A percentile compares a stretch with the other conserved stretches of the same genome.
Conservation (phyloP, 2,888 invertebrate species). For the Drosophila neonasuta region DNA sequence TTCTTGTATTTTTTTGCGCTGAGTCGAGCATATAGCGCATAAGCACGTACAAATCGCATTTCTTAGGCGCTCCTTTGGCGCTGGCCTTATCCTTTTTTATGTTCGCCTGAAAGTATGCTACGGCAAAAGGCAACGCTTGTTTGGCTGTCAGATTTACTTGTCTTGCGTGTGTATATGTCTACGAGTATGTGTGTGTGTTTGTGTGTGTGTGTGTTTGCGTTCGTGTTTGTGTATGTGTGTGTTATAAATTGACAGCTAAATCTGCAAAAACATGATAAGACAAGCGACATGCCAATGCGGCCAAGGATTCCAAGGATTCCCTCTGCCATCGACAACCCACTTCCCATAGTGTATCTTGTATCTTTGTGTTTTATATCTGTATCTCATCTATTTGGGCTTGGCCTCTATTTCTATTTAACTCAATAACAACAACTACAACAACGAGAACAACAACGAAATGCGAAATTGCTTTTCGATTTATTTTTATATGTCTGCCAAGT, state of each 20-base stretch:
- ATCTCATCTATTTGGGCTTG: slow-evolving; percentile 56
- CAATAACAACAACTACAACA: slow-evolving; percentile 39
- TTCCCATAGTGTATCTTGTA: slow-evolving; percentile 31
- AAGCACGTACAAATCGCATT: slow-evolving; percentile 82
- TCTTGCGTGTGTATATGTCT: slow-evolving; percentile 28
- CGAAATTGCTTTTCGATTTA: slow-evolving; percentile 78
- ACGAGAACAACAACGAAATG: slow-evolving; percentile 25
- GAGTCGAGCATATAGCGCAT: slow-evolving; percentile 71
- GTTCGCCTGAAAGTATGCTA: slow-evolving; percentile 49
- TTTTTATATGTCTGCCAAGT: slow-evolving; percentile 71
- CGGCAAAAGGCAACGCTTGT: slow-evolving; percentile 61
- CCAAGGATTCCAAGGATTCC: slow-evolving; percentile 54
- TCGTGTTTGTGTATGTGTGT: slow-evolving; percentile 44
- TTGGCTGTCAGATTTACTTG: slow-evolving; percentile 75
- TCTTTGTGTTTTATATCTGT: slow-evolving; percentile 56
- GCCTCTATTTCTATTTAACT: slow-evolving; percentile 64
- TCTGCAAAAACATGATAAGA: slow-evolving; percentile 78
- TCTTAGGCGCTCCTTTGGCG: slow-evolving; percentile 66
- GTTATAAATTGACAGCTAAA: slow-evolving; percentile 77
- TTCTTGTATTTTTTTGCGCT: slow-evolving; percentile 59
- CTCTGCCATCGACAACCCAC: slow-evolving; percentile 8
- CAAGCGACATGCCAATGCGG: slow-evolving; percentile 77
- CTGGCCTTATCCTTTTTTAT: slow-evolving; percentile 73
- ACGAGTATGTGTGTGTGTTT: slow-evolving; percentile 2
- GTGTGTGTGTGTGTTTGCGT: slow-evolving; percentile 22